These are phyloP conservation scores for Callocephalon fimbriatum DNA, from an alignment of 2,113 vertebrate species.

Conservation along the genomic window DNA sequence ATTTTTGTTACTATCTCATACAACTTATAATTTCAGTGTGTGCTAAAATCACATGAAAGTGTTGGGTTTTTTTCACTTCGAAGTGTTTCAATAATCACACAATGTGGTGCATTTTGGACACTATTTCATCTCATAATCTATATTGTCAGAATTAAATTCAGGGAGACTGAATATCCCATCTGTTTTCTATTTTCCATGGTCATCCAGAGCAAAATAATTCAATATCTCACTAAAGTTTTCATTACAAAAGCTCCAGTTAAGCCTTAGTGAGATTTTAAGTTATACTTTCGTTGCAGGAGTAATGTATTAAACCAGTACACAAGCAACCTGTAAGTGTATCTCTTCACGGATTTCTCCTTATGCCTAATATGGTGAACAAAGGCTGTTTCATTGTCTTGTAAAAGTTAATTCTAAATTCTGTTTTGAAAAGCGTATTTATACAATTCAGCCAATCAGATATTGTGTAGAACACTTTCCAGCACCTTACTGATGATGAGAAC, in stretches of 20 bases:
- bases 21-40: neutral
- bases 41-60: neutral
- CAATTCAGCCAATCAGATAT: neutral
- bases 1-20: neutral
- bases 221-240: neutral
- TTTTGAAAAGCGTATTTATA: neutral
- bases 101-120: neutral
- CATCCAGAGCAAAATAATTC: neutral
- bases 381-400: neutral
- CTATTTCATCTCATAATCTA: neutral
- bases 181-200: neutral
- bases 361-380: neutral
- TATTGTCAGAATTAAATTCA: neutral
- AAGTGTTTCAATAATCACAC: neutral
- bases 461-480: neutral
- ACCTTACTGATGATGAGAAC: neutral
- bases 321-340: neutral
- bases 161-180: neutral
- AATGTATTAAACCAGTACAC: neutral
- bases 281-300: neutral
- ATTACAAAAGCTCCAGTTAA: neutral
- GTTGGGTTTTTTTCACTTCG: neutral
- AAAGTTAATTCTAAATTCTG: neutral
- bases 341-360: neutral
- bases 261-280: neutral